Evolutionary conservation across 2,797 vertebrate genomes (phyloP).

Genomic region (Melanotaenia parkinsoni): DNA sequence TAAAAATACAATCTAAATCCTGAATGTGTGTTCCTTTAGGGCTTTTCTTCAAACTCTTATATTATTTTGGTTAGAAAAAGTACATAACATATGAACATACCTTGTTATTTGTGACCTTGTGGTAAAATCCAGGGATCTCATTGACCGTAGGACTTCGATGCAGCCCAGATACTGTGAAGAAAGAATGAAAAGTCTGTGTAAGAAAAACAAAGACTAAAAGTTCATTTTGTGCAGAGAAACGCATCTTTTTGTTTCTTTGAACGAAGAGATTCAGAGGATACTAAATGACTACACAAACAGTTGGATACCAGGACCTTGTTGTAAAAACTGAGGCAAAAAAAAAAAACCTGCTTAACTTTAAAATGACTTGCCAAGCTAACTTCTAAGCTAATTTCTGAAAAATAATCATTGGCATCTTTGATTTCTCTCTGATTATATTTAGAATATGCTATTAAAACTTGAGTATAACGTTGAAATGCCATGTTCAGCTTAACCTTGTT

Average conservation of each 20-base stretch:
- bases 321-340: not conserved
- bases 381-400: not conserved
- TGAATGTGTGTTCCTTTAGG: not conserved
- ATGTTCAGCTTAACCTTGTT: not conserved
- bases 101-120: conserved; percentile 97
- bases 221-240: not conserved
- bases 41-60: not conserved
- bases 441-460: not conserved
- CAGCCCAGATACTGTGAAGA: conserved; percentile 94
- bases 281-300: conserved; percentile 3
- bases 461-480: not conserved
- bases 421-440: not conserved
- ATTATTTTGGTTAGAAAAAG: not conserved
- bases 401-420: not conserved
- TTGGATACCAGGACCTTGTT: not conserved
- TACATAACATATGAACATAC: conserved; percentile 76
- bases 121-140: conserved; percentile 97
- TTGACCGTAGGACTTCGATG: conserved; percentile 96
- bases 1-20: too few species aligned
- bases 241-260: not conserved
- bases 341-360: not conserved
- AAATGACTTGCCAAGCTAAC: not conserved
- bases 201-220: conserved; percentile 7
- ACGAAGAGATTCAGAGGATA: not conserved
- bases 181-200: conserved; percentile 54